Conservation (phyloP, 2,888 invertebrate species). For the Myopa tessellatipennis region DNA sequence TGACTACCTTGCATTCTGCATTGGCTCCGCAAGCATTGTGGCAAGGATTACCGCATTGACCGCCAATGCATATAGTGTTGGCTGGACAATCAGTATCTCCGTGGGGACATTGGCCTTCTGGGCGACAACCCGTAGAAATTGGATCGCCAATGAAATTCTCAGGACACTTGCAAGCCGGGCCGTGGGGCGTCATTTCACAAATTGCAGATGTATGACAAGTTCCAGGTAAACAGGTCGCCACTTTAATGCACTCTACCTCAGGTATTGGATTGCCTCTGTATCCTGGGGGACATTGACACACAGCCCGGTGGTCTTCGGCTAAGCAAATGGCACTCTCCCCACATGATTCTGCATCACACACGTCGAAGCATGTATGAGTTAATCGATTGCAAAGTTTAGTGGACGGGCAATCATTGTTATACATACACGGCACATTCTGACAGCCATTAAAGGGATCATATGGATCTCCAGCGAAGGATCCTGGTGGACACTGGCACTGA, state of each 20-base stretch:
- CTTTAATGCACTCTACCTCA: conserved; percentile 80
- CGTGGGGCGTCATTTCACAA: conserved; percentile 77
- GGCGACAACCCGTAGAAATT: conserved; percentile 78
- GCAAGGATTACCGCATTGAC: conserved; percentile 84
- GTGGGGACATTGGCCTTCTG: conserved; percentile 79
- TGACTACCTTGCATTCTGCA: conserved; percentile 81
- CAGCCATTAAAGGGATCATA: conserved; percentile 81
- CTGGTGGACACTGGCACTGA: conserved; percentile 90
- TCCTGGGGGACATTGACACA: conserved; percentile 89
- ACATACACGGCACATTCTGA: conserved; percentile 84
- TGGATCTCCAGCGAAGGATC: conserved; percentile 87
- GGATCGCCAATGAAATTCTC: conserved; percentile 82
- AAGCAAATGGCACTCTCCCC: conserved; percentile 90
- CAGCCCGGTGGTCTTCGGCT: conserved; percentile 83
- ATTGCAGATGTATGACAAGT: conserved; percentile 85
- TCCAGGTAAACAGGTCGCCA: conserved; percentile 80
- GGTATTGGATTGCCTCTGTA: conserved; percentile 83
- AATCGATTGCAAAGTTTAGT: conserved; percentile 85
- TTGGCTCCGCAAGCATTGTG: conserved; percentile 85
- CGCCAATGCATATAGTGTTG: conserved; percentile 78
- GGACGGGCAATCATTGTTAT: conserved; percentile 85
- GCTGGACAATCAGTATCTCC: conserved; percentile 81
- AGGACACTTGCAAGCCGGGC: conserved; percentile 84
- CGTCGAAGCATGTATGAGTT: conserved; percentile 84
- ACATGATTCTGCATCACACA: conserved; percentile 84